phyloP scores from a whole-genome alignment of 2,113 vertebrate species.

The Zosterops pallidus region DNA sequence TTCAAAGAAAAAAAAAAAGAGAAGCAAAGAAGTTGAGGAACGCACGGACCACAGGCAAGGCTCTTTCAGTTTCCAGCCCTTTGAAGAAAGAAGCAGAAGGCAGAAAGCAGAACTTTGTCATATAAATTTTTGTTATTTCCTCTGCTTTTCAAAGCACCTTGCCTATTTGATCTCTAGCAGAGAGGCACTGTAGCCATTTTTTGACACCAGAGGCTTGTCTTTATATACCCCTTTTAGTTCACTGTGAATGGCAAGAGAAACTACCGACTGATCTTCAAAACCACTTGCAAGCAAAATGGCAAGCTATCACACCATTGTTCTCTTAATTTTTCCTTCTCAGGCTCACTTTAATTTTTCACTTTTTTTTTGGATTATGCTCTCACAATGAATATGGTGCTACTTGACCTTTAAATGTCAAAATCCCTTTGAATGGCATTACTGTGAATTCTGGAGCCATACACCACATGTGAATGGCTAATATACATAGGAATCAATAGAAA shows the following conservation, averaged over 20 bases:
- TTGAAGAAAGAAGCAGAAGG: background rate
- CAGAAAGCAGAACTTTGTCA: background rate
- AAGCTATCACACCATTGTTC: background rate
- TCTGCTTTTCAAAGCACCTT: background rate
- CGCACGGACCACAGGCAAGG: background rate
- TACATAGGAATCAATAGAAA: background rate
- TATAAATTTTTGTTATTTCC: background rate
- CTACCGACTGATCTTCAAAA: background rate
- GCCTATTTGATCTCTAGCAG: background rate
- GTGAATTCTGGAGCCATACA: background rate
- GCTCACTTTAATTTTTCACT: background rate
- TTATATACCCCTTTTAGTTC: background rate
- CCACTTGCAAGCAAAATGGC: background rate
- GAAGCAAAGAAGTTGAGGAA: background rate
- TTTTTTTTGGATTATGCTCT: background rate
- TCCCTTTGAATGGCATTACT: background rate
- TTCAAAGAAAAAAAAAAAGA: background rate
- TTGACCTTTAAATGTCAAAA: constrained; percentile 60
- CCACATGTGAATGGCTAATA: background rate
- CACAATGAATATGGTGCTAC: background rate
- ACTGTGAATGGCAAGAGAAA: background rate
- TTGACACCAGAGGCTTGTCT: background rate
- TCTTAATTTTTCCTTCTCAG: background rate
- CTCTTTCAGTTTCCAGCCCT: background rate
- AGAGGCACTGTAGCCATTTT: background rate